Conservation (phyloP, 2,888 invertebrate genomes). For the Chouioia cunea region DNA sequence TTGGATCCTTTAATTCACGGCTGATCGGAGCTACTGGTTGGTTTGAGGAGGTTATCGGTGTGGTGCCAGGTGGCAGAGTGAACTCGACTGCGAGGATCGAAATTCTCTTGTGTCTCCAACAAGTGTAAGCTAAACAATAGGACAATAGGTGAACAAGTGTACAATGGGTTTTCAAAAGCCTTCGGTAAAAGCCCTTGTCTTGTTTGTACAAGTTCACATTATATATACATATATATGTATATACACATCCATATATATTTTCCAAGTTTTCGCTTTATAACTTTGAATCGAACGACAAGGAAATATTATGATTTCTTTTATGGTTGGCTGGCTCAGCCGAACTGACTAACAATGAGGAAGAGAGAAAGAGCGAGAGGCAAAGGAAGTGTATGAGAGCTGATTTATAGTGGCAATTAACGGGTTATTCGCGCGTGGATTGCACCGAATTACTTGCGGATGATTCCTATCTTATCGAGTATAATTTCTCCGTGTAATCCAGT, state of each 20-base stretch:
- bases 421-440: background rate
- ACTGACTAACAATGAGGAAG: background rate
- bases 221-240: too few relatives aligned
- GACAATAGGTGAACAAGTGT: slow-evolving; percentile 62
- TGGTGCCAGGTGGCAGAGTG: too few relatives aligned
- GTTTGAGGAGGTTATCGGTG: too few relatives aligned
- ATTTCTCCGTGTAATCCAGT: too few relatives aligned
- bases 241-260: background rate
- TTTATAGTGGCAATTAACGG: background rate
- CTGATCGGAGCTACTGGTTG: slow-evolving; percentile 6
- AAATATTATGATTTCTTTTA: slow-evolving; percentile 26
- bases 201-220: slow-evolving; percentile 45
- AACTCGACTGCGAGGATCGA: slow-evolving; percentile 17
- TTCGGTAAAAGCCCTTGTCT: slow-evolving; percentile 38
- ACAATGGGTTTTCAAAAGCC: slow-evolving; percentile 55
- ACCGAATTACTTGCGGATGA: too few relatives aligned
- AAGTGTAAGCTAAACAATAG: slow-evolving; percentile 57
- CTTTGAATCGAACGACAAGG: slow-evolving; percentile 3
- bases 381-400: background rate
- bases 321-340: background rate
- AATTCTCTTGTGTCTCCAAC: slow-evolving; percentile 40
- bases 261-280: background rate
- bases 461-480: too few relatives aligned
- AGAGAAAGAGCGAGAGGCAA: background rate
- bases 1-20: slow-evolving; percentile 21